A percentile compares a stretch with the other conserved stretches of the same genome.
Evolutionary conservation across 2,888 invertebrate genomes (phyloP).

Genomic region (Melieria picta): DNA sequence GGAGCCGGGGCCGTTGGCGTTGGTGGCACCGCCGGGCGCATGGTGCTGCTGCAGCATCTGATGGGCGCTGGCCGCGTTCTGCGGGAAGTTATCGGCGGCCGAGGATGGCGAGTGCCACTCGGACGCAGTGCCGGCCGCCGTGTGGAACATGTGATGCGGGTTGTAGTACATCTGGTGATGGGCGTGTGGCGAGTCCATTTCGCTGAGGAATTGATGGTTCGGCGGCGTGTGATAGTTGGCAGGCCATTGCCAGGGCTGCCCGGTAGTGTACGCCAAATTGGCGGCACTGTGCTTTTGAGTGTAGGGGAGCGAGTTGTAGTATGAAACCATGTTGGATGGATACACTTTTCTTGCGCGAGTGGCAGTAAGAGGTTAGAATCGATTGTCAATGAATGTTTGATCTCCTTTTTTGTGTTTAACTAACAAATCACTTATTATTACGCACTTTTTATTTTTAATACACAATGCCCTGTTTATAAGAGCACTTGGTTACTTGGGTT

Average conservation of each 20-base stretch:
- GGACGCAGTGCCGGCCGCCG: conserved; percentile 53
- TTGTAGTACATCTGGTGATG: conserved; percentile 67
- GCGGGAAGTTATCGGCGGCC: conserved; percentile 41
- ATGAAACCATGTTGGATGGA: conserved; percentile 73
- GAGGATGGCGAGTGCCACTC: conserved; percentile 61
- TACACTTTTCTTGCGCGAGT: no score
- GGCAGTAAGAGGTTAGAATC: no score
- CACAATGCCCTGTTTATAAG: no score
- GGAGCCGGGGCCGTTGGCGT: conserved; percentile 7
- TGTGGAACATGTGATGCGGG: conserved; percentile 68
- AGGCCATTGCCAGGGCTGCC: conserved; percentile 67
- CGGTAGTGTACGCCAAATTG: conserved; percentile 69
- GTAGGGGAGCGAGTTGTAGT: conserved; percentile 76
- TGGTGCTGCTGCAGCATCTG: conserved; percentile 41
- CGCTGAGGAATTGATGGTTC: conserved; percentile 65
- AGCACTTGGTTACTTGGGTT: no score
- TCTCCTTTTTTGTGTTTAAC: no score
- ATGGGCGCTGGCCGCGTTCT: conserved; percentile 50
- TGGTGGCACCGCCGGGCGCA: conserved; percentile 31
- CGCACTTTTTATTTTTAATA: no score
- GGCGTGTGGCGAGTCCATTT: conserved; percentile 65
- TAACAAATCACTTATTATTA: no score
- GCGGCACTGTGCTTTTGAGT: conserved; percentile 71
- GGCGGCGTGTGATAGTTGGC: conserved; percentile 66
- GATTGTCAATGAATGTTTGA: no score